These are phyloP conservation scores for Catharus minimus DNA, from an alignment of 2,113 vertebrate genomes.

Conservation along the genomic window DNA sequence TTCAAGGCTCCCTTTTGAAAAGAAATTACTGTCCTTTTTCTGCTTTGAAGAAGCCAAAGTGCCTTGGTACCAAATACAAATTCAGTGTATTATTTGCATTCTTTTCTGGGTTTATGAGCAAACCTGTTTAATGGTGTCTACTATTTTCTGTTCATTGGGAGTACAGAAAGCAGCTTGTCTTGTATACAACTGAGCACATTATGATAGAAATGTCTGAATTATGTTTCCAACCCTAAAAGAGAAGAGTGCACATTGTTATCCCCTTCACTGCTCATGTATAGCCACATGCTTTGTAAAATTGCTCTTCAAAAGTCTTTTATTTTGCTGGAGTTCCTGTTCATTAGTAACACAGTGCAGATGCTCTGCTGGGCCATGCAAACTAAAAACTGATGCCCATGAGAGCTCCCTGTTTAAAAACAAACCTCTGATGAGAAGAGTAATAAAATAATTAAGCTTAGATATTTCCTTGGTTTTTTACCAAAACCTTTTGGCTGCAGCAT, in stretches of 20 bases:
- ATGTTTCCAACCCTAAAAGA: background rate
- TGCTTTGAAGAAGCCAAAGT: background rate
- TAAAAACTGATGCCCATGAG: background rate
- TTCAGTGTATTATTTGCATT: background rate
- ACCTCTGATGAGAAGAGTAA: background rate
- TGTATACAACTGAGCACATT: rapidly evolving
- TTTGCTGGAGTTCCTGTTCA: background rate
- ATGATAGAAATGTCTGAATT: background rate
- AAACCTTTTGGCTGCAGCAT: background rate
- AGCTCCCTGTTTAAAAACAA: background rate
- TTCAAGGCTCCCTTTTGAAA: background rate
- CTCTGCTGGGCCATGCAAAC: background rate
- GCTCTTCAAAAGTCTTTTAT: background rate
- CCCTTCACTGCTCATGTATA: background rate
- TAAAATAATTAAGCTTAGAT: background rate
- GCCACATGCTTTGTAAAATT: background rate
- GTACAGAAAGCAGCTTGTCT: background rate
- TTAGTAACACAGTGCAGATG: background rate
- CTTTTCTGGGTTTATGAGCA: background rate
- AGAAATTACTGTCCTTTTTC: background rate
- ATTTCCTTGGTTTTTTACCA: background rate
- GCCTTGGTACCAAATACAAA: background rate
- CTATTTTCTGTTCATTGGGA: background rate
- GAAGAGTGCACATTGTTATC: rapidly evolving
- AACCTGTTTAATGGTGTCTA: background rate